Evolutionary conservation across 1,140 invertebrate species (phyloP), one percentile per base, ranked within the genome.

Genomic region (Dreissena rostriformis): DNA sequence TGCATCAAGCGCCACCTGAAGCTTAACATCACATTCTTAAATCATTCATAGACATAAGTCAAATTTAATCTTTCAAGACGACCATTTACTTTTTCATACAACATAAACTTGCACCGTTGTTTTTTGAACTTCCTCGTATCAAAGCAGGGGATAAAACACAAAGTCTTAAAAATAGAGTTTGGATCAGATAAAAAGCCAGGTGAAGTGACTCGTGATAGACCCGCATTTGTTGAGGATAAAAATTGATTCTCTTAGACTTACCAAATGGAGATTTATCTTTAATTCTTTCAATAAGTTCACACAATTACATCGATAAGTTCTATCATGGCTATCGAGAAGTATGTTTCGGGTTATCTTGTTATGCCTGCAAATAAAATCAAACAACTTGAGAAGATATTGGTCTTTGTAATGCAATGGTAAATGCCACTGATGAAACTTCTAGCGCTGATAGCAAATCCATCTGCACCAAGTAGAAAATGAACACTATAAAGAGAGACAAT

Each of bases 191-290:
- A n/a, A n/a, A n/a, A n/a, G n/a, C n/a, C n/a, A n/a, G n/a, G n/a
- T n/a, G n/a, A n/a, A n/a, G n/a, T n/a, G n/a, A n/a, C n/a, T n/a
- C n/a, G n/a, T n/a, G n/a, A n/a, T n/a, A n/a, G n/a, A n/a, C n/a
- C n/a, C n/a, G n/a, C n/a, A n/a, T n/a, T n/a, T n/a, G n/a, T n/a
- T n/a, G n/a, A n/a, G n/a, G n/a, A n/a, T n/a, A n/a, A n/a, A n/a
- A 83, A 87, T 85, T 71, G 53, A 71, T n/a, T 87, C 74, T 28
- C 53, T 83, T 22, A 24, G 82, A 17, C 22, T 84, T n/a, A 15
- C 81, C 81, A 24, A 88, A 88, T 88, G 85, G 82, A 26, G 85
- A 88, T 55, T 71, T 88, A 51, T 82, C 77, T 26, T 19, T 88
- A 2, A 86, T 88, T 26, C 65, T 88, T 57, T 86, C 87, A 53